phyloP scores from a whole-genome alignment of 2,797 vertebrate species.

The Hippopotamyrus pictus region DNA sequence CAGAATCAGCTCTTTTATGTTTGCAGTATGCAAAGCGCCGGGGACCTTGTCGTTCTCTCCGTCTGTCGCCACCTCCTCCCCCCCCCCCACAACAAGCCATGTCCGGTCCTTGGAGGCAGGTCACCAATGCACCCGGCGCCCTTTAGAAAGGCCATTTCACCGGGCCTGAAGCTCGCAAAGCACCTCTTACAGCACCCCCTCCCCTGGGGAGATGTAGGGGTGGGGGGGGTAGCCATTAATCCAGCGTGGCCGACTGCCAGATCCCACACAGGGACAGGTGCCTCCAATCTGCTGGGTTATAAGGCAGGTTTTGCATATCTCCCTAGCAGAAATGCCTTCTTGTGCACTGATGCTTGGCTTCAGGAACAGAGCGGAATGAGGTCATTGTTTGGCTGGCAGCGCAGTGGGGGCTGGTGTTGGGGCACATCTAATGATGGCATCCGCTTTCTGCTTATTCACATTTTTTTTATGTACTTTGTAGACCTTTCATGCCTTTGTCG shows the following conservation, averaged over 20 bases:
- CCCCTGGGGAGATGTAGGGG: neutral
- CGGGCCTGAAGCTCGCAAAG: neutral
- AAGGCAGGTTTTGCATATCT: conserved; percentile 7
- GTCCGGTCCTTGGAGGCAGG: neutral
- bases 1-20: conserved; percentile 42
- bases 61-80: neutral
- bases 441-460: neutral
- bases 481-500: neutral
- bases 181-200: neutral
- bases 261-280: neutral
- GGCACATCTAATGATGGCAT: neutral
- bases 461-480: neutral
- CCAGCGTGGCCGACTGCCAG: neutral
- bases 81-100: neutral
- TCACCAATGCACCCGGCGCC: neutral
- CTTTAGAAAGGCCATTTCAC: neutral
- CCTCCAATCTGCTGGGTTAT: neutral
- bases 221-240: neutral
- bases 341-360: conserved; percentile 4
- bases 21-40: conserved; percentile 65
- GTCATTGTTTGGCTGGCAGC: neutral
- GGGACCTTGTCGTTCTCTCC: conserved; percentile 21
- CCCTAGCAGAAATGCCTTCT: neutral
- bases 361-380: conserved; percentile 13
- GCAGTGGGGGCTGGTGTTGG: neutral